Evolutionary conservation across 2,113 vertebrate species (phyloP), one percentile per base, ranked within the genome.

Genomic region (Leptosomus discolor): DNA sequence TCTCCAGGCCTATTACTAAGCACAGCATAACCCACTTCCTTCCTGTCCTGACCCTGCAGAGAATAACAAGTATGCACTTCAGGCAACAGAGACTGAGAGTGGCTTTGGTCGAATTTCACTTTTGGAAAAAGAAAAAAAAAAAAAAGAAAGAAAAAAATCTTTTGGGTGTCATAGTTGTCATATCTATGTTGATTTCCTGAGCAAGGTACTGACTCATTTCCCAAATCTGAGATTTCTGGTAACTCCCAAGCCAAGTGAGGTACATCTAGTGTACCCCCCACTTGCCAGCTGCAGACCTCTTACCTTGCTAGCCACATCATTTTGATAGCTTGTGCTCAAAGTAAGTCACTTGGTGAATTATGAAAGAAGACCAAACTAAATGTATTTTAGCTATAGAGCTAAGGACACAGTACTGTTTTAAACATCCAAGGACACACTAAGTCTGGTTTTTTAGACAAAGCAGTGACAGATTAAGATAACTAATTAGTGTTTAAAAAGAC

Each of bases 1-100:
- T 92, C 70, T 92, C 70, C 50, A 70, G 34, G 60, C 21, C 67
- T 58, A 74, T 84, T 89, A 67, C 45, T 84, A 81, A 91, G 83
- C 76, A 85, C 64, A 86, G 30, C 0, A 2, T 82, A 84, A 87
- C 56, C 45, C 56, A 64, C 64, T 76, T 81, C 64, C 51, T 69
- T 81, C n/a, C 37, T 54, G 2, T 11, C 39, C 74, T 36, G 69
- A 77, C 80, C 76, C 61, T 12, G 48, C 39, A 45, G 2, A 21
- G 76, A 94, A 92, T 89, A 69, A 81, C 1, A 2, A 91, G 34
- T 6, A 14, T 0, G 16, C 57, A 76, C 83, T 81, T 87, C 43
- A 81, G 23, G 63, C 65, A 84, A 69, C 13, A 69, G 11, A 43
- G 30, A 27, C n/a, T 9, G 5, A 51, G 21, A 63, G 36, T 12